Evolutionary conservation across 2,888 invertebrate species (phyloP).

Genomic region (Choreutis nemorana): DNA sequence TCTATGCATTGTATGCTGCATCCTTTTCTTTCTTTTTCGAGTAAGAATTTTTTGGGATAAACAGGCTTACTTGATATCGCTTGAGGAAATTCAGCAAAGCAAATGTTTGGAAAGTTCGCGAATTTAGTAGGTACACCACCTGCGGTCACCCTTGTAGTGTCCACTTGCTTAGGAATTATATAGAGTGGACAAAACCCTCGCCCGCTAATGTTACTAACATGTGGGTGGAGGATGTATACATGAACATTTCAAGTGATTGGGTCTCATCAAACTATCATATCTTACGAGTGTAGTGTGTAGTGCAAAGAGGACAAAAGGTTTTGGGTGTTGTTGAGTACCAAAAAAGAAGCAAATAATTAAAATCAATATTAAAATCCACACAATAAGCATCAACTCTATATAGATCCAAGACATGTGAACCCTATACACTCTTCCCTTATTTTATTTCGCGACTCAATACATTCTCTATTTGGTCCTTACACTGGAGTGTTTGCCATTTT

Average conservation of each 20-base stretch:
- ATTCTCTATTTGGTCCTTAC: conserved; percentile 50
- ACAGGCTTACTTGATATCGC: too few species aligned
- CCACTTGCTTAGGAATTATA: conserved; percentile 26
- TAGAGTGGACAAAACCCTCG: conserved; percentile 20
- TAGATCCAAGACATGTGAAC: conserved; percentile 17
- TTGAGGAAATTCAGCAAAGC: conserved; percentile 47
- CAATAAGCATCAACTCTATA: conserved; percentile 33
- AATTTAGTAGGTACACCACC: conserved; percentile 38
- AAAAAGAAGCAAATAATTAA: too few species aligned
- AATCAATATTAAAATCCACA: too few species aligned
- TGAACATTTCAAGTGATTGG: too few species aligned
- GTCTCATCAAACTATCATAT: too few species aligned
- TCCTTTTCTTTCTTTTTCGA: too few species aligned
- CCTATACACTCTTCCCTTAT: conserved; percentile 48
- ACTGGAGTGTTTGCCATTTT: conserved; percentile 51
- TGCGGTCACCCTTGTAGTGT: conserved; percentile 51
- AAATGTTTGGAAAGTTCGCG: conserved; percentile 60
- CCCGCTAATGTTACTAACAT: conserved; percentile 1
- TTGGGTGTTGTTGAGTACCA: too few species aligned
- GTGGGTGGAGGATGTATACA: conserved; percentile 3
- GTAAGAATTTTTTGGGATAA: too few species aligned
- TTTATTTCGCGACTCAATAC: conserved; percentile 65
- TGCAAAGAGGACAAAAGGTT: too few species aligned
- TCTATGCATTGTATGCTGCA: too few species aligned
- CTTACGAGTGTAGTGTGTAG: too few species aligned